A percentile compares a stretch with the other conserved stretches of the same genome.
These are phyloP conservation scores for Macrobrachium nipponense DNA, from an alignment of 1,140 invertebrate species.

Conservation along the genomic window DNA sequence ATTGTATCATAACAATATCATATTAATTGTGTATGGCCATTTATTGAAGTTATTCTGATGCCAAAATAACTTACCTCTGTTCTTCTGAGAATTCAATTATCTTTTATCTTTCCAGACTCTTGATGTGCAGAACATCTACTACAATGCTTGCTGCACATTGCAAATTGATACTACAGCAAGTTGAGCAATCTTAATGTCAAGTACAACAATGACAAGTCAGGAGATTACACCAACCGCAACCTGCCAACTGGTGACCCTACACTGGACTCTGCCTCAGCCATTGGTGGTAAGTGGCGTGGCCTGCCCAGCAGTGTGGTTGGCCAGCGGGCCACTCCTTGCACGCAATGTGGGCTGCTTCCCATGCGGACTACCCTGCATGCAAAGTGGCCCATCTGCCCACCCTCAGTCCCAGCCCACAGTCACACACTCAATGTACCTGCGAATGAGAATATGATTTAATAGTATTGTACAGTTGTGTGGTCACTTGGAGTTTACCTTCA, in stretches of 20 bases:
- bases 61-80: too few relatives aligned
- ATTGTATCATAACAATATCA: too few relatives aligned
- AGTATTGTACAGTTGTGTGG: not conserved
- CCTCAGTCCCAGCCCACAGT: slow-evolving; percentile 47
- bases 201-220: slow-evolving; percentile 99
- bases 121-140: slow-evolving; percentile 98
- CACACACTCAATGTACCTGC: slow-evolving; percentile 34
- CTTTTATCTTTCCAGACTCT: slow-evolving; percentile 77
- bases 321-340: slow-evolving; percentile 51
- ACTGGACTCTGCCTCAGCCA: slow-evolving; percentile 75
- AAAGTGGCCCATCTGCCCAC: slow-evolving; percentile 57
- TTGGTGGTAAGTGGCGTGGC: slow-evolving; percentile 67
- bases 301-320: slow-evolving; percentile 45
- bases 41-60: too few relatives aligned
- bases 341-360: slow-evolving; percentile 58
- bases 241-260: slow-evolving; percentile 91
- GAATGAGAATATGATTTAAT: not conserved
- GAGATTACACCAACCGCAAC: slow-evolving; percentile 98
- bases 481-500: too few relatives aligned
- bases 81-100: slow-evolving; percentile 27
- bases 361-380: slow-evolving; percentile 57
- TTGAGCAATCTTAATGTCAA: slow-evolving; percentile 97
- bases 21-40: not conserved
- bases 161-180: slow-evolving; percentile 99
- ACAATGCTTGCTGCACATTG: slow-evolving; percentile 98